A percentile compares a stretch with the other conserved stretches of the same genome.
Evolutionary conservation across 1,140 invertebrate genomes (phyloP).

Genomic region (Drosophila ananassae): DNA sequence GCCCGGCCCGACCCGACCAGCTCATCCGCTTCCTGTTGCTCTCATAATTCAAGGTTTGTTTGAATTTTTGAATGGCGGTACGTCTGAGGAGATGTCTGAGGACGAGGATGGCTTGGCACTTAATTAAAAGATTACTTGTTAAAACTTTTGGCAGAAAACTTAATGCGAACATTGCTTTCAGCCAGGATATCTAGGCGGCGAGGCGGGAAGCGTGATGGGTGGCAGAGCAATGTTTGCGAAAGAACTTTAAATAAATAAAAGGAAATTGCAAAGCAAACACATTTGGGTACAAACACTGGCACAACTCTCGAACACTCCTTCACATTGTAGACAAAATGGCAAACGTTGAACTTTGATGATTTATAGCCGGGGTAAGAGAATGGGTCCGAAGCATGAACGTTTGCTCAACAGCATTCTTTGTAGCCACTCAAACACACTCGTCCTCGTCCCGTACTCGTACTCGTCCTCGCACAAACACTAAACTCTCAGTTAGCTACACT

Average conservation of each 20-base stretch:
- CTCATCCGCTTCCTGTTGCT: conserved; percentile 29
- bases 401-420: conserved; percentile 54
- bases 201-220: background rate
- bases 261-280: conserved; percentile 81
- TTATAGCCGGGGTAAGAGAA: conserved; percentile 46
- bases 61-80: conserved; percentile 25
- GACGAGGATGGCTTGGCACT: conserved; percentile 48
- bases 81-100: conserved; percentile 33
- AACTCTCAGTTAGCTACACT: conserved; percentile 59
- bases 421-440: conserved; percentile 47
- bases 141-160: conserved; percentile 72
- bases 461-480: conserved; percentile 34
- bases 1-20: background rate
- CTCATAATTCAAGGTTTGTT: conserved; percentile 51
- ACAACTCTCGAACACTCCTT: conserved; percentile 27
- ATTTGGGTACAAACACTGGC: conserved; percentile 60
- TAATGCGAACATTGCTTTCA: conserved; percentile 63
- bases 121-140: conserved; percentile 82
- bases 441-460: background rate
- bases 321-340: conserved; percentile 61
- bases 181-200: background rate
- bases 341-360: conserved; percentile 78
- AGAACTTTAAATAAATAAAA: conserved; percentile 78
- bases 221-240: conserved; percentile 61
- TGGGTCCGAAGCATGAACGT: conserved; percentile 25